Percentiles rank a stretch among this genome's conserved stretches.
phyloP scores from a whole-genome alignment of 1,140 invertebrate species.

The Antheraea pernyi region DNA sequence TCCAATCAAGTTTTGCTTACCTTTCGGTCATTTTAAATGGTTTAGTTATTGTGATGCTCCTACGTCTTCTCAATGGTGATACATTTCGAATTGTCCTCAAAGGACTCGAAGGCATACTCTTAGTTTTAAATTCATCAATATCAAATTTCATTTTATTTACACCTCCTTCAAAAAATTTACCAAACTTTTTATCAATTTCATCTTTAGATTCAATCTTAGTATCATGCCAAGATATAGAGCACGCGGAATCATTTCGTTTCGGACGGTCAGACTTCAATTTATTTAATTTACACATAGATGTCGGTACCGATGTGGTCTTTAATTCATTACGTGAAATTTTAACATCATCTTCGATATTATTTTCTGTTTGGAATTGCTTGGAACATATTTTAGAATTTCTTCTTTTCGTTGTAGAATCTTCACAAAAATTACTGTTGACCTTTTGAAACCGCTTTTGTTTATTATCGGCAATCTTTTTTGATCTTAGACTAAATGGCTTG shows the following conservation, averaged over 20 bases:
- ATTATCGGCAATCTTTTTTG: constrained; percentile 29
- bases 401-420: not conserved
- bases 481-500: constrained; percentile 11
- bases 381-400: constrained; percentile 19
- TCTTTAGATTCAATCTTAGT: constrained; percentile 50
- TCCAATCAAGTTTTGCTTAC: constrained; percentile 49
- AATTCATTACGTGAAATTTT: constrained; percentile 25
- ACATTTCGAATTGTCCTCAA: constrained; percentile 52
- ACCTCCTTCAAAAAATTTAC: constrained; percentile 56
- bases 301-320: constrained; percentile 22
- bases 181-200: constrained; percentile 63
- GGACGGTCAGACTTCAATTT: constrained; percentile 43
- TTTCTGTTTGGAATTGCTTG: constrained; percentile 26
- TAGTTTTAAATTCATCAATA: constrained; percentile 53
- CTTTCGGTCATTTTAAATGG: constrained; percentile 84
- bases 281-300: constrained; percentile 37
- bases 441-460: constrained; percentile 13
- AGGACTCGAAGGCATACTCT: constrained; percentile 80
- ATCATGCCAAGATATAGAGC: constrained; percentile 74
- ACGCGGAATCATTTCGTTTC: constrained; percentile 68
- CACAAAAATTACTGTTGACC: not conserved
- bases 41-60: constrained; percentile 81
- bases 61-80: constrained; percentile 50
- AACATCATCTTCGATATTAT: constrained; percentile 9
- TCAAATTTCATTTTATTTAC: constrained; percentile 26